These are phyloP conservation scores for Heliconius nattereri DNA, from an alignment of 1,140 invertebrate species.

Conservation along the genomic window DNA sequence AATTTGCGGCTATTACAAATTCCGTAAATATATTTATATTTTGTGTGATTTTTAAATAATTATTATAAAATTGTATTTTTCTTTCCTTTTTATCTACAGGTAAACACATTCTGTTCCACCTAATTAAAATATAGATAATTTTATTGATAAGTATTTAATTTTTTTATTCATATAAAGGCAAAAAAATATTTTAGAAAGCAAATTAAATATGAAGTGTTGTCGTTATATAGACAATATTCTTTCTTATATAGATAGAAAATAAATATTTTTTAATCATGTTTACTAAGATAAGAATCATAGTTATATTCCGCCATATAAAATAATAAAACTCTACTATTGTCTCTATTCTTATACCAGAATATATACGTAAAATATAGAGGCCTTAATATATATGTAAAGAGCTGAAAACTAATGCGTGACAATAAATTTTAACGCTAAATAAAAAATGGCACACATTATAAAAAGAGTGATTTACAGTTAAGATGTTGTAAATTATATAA, in stretches of 20 bases:
- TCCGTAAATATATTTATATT: background rate
- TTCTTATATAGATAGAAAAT: too few relatives aligned
- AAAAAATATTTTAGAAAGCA: too few relatives aligned
- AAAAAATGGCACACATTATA: conserved; percentile 23
- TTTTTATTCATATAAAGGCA: background rate
- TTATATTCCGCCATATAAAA: background rate
- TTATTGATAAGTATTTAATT: background rate
- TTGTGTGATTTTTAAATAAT: background rate
- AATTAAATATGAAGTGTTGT: too few relatives aligned
- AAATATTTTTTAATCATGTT: too few relatives aligned
- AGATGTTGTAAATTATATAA: conserved; percentile 19
- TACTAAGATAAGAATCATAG: too few relatives aligned
- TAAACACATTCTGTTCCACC: conserved; percentile 16
- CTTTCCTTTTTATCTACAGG: background rate
- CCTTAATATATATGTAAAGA: background rate
- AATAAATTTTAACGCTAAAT: conserved; percentile 17
- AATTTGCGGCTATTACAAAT: background rate
- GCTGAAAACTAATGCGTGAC: background rate
- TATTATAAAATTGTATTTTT: background rate
- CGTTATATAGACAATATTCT: too few relatives aligned
- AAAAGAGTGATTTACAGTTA: conserved; percentile 20
- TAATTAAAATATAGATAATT: conserved; percentile 19
- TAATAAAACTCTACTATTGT: background rate
- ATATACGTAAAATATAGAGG: background rate
- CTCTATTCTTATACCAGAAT: background rate